phyloP scores from a whole-genome alignment of 2,888 invertebrate species.

The Julus scandinavius region DNA sequence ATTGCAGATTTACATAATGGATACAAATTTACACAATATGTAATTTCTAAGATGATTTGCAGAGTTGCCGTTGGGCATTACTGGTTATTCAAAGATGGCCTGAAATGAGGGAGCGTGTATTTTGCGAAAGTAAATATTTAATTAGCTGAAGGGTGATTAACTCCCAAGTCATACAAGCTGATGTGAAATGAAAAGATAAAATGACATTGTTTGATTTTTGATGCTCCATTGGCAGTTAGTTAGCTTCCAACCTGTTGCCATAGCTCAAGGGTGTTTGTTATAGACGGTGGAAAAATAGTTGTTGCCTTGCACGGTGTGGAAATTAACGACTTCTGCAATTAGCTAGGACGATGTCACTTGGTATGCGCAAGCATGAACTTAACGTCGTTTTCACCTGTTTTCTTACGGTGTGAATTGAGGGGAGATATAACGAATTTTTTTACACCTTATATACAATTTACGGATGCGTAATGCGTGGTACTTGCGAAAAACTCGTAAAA shows the following conservation, averaged over 20 bases:
- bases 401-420: neutral
- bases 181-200: conserved; percentile 7
- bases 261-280: conserved; percentile 1
- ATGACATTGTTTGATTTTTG: conserved; percentile 42
- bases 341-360: neutral
- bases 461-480: conserved; percentile 1
- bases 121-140: conserved; percentile 1
- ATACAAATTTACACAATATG: too few species aligned
- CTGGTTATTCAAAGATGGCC: neutral
- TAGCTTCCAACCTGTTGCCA: neutral
- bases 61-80: neutral
- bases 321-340: neutral
- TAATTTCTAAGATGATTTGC: neutral
- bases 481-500: conserved; percentile 25
- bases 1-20: too few species aligned
- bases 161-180: neutral
- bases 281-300: neutral
- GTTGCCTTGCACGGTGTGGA: neutral
- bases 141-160: conserved; percentile 14
- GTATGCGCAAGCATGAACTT: conserved; percentile 34
- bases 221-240: neutral
- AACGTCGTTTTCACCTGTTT: conserved; percentile 31
- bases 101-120: neutral
- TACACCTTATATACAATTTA: neutral
- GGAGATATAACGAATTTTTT: neutral